phyloP scores from a whole-genome alignment of 1,140 invertebrate genomes.

The Hylyphantes graminicola region DNA sequence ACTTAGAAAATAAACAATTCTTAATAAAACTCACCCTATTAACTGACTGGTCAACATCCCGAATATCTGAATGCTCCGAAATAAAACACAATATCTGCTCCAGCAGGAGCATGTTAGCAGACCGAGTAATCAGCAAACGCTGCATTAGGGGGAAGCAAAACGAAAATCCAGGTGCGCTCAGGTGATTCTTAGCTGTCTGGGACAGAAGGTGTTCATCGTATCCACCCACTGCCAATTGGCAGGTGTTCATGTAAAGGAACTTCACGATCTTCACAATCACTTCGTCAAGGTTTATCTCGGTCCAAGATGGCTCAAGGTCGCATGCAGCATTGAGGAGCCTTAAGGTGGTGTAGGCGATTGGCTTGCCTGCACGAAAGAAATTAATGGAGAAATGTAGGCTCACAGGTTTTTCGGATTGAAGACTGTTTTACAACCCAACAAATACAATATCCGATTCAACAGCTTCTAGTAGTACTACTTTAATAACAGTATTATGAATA shows the following conservation, averaged over 20 bases:
- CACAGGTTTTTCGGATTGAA: background rate
- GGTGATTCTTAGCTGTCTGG: conserved; percentile 64
- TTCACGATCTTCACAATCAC: conserved; percentile 68
- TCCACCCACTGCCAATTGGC: conserved; percentile 70
- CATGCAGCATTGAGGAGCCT: conserved; percentile 81
- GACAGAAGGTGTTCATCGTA: conserved; percentile 62
- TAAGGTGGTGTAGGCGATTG: conserved; percentile 78
- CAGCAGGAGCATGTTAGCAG: conserved; percentile 68
- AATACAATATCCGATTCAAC: too few species aligned
- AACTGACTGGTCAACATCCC: conserved; percentile 65
- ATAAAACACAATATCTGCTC: conserved; percentile 78
- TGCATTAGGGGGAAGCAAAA: conserved; percentile 85
- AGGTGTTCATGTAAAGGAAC: conserved; percentile 69
- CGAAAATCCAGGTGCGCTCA: conserved; percentile 81
- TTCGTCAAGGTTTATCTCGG: conserved; percentile 75
- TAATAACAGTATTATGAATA: too few species aligned
- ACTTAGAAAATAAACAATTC: background rate
- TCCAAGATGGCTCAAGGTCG: conserved; percentile 81
- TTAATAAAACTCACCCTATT: conserved; percentile 63
- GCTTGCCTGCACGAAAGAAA: conserved; percentile 68
- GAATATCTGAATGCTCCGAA: conserved; percentile 77
- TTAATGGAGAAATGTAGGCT: background rate
- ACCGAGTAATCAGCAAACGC: conserved; percentile 72
- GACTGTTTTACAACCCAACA: background rate
- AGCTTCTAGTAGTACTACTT: too few species aligned